Conservation (phyloP, 2,888 invertebrate genomes). For the Eristalis tenax region DNA sequence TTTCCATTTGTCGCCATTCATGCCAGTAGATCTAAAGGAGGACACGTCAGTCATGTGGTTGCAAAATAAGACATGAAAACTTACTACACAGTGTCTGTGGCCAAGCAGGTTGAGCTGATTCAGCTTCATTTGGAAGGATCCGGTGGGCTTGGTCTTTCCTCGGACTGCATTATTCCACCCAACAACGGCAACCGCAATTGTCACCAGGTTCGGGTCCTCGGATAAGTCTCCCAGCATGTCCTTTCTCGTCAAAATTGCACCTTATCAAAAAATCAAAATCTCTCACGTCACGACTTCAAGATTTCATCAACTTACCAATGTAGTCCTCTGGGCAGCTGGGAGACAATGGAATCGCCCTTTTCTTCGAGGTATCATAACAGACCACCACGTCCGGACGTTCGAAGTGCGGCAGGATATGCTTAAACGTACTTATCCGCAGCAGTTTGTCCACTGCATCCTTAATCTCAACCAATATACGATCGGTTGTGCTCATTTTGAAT, state of each 20-base stretch:
- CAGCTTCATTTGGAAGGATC: slow-evolving; percentile 84
- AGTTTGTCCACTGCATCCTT: slow-evolving; percentile 81
- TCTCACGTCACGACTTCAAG: neutral
- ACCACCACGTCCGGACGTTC: slow-evolving; percentile 85
- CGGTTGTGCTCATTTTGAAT: slow-evolving; percentile 83
- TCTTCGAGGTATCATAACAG: slow-evolving; percentile 83
- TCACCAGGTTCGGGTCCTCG: slow-evolving; percentile 74
- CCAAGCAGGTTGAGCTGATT: slow-evolving; percentile 85
- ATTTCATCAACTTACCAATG: slow-evolving; percentile 80
- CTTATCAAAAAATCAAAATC: slow-evolving; percentile 11
- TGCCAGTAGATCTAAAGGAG: slow-evolving; percentile 83
- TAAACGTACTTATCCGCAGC: slow-evolving; percentile 82
- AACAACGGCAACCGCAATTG: slow-evolving; percentile 84
- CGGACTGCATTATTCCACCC: slow-evolving; percentile 85
- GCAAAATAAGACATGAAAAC: slow-evolving; percentile 21
- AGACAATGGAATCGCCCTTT: slow-evolving; percentile 82
- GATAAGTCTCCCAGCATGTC: slow-evolving; percentile 74
- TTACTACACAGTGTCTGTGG: slow-evolving; percentile 83
- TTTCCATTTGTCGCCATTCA: slow-evolving; percentile 81
- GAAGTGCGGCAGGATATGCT: slow-evolving; percentile 87
- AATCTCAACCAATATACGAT: slow-evolving; percentile 84
- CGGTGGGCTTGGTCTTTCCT: slow-evolving; percentile 82
- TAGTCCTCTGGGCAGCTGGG: slow-evolving; percentile 82
- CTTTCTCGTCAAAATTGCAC: slow-evolving; percentile 75
- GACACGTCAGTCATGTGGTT: neutral